These are phyloP conservation scores for Microctenopoma lineatum DNA, from an alignment of 2,797 vertebrate genomes.

Conservation along the genomic window DNA sequence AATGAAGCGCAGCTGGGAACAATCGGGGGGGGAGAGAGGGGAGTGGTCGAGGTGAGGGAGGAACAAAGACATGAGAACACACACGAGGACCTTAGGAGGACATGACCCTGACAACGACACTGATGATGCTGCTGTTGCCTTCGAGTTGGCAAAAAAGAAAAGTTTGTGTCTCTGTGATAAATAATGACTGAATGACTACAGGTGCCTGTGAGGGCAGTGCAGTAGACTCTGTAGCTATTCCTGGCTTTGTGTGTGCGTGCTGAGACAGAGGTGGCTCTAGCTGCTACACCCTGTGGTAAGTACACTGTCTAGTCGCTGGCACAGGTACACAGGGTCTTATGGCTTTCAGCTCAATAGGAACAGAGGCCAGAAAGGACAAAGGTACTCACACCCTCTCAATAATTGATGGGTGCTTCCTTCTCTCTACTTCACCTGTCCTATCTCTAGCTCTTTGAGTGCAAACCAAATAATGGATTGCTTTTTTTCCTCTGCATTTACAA, in stretches of 20 bases:
- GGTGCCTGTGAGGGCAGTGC: constrained; percentile 17
- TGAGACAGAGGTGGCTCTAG: constrained; percentile 5
- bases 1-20: too few relatives aligned
- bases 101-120: too few relatives aligned
- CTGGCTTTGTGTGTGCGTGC: constrained; percentile 4
- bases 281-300: constrained; percentile 36
- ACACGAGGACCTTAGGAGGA: too few relatives aligned
- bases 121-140: too few relatives aligned
- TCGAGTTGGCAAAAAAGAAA: too few relatives aligned
- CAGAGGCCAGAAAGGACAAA: constrained; percentile 43
- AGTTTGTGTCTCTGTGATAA: constrained; percentile 8
- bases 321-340: constrained; percentile 36
- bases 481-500: not conserved
- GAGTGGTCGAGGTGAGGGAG: too few relatives aligned
- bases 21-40: too few relatives aligned
- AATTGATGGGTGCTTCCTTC: constrained; percentile 46
- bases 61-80: too few relatives aligned
- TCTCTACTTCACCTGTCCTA: constrained; percentile 10
- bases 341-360: constrained; percentile 46
- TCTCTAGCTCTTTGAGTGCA: constrained; percentile 3
- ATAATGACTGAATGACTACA: constrained; percentile 30
- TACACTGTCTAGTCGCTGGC: constrained; percentile 36
- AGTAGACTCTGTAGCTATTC: constrained; percentile 14
- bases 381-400: constrained; percentile 46
- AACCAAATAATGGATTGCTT: constrained; percentile 30